phyloP scores from a whole-genome alignment of 2,113 vertebrate genomes.

The Sander lucioperca region DNA sequence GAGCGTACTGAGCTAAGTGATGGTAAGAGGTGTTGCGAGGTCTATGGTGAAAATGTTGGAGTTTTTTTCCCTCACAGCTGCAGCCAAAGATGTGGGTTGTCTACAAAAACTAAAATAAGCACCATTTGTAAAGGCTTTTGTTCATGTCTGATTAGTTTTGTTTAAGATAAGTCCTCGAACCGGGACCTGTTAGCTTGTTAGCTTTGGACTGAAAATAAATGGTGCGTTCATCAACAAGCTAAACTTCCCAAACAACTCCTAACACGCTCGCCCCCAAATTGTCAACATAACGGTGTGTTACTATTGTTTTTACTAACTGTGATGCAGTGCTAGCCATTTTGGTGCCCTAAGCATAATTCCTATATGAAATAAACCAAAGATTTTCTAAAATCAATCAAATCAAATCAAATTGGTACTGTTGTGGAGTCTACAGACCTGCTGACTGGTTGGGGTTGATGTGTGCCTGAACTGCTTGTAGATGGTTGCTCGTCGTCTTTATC shows the following conservation, averaged over 20 bases:
- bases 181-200: background rate
- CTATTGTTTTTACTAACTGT: background rate
- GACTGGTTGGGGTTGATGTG: no score
- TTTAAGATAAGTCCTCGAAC: background rate
- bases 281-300: background rate
- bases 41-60: conserved; percentile 22
- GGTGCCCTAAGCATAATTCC: no score
- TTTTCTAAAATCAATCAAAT: no score
- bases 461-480: no score
- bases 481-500: no score
- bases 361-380: no score
- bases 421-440: no score
- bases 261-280: background rate
- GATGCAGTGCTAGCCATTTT: no score
- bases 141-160: conserved; percentile 1
- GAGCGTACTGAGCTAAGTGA: background rate
- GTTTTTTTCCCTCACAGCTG: background rate
- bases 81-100: conserved; percentile 11
- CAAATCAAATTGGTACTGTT: no score
- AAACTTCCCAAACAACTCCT: background rate
- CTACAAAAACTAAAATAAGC: conserved; percentile 21
- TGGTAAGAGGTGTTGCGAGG: conserved; percentile 27
- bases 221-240: background rate
- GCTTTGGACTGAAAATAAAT: background rate
- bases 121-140: conserved; percentile 9